Conservation (phyloP, 2,888 invertebrate genomes). For the Tipula helvola region DNA sequence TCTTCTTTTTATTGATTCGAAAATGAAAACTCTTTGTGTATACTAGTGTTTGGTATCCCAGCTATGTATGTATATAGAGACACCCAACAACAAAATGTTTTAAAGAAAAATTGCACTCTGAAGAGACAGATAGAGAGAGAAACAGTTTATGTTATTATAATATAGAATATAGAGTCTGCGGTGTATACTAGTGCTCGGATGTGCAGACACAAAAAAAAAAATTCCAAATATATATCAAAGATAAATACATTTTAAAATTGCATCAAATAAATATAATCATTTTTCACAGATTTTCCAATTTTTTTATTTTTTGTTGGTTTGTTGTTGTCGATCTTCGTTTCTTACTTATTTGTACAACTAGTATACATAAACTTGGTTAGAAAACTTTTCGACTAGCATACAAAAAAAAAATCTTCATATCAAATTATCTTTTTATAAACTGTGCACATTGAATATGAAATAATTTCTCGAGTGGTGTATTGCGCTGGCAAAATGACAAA, state of each 20-base stretch:
- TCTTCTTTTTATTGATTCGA: neutral
- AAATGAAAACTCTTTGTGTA: neutral
- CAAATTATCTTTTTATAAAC: neutral
- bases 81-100: neutral
- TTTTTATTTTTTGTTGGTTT: neutral
- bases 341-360: neutral
- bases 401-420: neutral
- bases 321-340: neutral
- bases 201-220: neutral
- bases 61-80: neutral
- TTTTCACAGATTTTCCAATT: neutral
- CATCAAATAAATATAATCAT: neutral
- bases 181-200: neutral
- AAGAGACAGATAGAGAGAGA: neutral
- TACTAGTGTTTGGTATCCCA: neutral
- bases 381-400: neutral
- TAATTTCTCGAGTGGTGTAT: neutral
- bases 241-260: slow-evolving; percentile 4
- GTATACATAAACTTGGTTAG: neutral
- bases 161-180: neutral
- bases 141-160: neutral
- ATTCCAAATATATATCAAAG: neutral
- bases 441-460: neutral
- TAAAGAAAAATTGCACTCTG: neutral
- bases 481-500: neutral